Evolutionary conservation across 2,888 invertebrate genomes (phyloP).

Genomic region (Phaonia tiefii): DNA sequence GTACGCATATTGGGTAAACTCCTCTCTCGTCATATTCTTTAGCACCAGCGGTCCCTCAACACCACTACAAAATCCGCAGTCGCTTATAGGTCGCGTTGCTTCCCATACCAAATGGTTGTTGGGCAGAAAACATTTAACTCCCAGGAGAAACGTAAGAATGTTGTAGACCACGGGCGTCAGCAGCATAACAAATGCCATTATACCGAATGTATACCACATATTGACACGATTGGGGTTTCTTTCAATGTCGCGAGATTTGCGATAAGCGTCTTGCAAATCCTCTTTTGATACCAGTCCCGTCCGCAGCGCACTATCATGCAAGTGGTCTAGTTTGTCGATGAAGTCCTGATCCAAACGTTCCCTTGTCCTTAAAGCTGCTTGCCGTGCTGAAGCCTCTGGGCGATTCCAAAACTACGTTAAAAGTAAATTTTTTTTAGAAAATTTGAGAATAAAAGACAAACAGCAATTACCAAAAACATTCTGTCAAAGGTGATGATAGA

Average conservation of each 20-base stretch:
- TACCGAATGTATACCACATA: conserved; percentile 76
- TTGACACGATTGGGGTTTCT: conserved; percentile 74
- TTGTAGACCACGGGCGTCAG: conserved; percentile 79
- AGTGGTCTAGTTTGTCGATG: conserved; percentile 73
- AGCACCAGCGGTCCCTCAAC: conserved; percentile 86
- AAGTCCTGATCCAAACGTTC: conserved; percentile 75
- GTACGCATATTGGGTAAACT: conserved; percentile 88
- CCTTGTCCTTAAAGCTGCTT: conserved; percentile 54
- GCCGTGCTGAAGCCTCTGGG: conserved; percentile 71
- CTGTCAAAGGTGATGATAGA: too few species aligned
- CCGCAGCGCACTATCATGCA: conserved; percentile 76
- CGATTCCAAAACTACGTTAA: conserved; percentile 75
- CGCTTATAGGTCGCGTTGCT: conserved; percentile 90
- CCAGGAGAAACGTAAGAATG: conserved; percentile 80
- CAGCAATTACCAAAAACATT: too few species aligned
- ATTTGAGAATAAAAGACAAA: too few species aligned
- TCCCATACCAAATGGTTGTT: conserved; percentile 94
- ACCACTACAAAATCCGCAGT: conserved; percentile 89
- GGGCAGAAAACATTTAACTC: conserved; percentile 88
- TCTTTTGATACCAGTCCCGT: conserved; percentile 76
- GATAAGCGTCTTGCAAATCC: conserved; percentile 77
- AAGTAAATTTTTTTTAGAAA: too few species aligned
- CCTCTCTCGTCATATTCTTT: conserved; percentile 85
- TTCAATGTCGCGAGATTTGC: conserved; percentile 74
- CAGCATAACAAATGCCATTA: conserved; percentile 77